Conservation (phyloP, 2,113 vertebrate species). For the Oreocharis arfaki region DNA sequence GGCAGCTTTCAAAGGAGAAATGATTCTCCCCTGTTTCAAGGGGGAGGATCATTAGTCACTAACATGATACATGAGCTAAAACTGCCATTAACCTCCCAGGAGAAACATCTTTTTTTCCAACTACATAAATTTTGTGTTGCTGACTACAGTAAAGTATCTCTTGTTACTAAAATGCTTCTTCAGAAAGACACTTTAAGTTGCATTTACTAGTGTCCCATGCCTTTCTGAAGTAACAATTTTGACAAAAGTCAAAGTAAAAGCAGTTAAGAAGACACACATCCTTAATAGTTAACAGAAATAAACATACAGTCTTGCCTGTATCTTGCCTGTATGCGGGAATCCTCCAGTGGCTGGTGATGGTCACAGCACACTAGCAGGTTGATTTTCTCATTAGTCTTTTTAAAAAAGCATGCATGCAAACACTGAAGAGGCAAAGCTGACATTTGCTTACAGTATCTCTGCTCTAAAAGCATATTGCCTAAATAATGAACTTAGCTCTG, state of each 20-base stretch:
- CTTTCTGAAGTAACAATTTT: background rate
- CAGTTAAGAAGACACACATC: background rate
- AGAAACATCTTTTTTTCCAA: background rate
- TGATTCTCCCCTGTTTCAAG: background rate
- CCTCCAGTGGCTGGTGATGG: background rate
- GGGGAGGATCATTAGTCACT: rapidly evolving
- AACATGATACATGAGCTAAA: background rate
- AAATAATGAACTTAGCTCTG: background rate
- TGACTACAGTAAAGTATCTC: background rate
- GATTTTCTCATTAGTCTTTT: background rate
- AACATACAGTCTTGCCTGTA: background rate
- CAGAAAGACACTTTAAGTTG: background rate
- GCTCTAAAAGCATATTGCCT: background rate
- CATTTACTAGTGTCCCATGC: background rate
- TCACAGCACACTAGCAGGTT: background rate
- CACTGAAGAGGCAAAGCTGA: background rate
- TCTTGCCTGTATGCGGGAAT: too few relatives aligned
- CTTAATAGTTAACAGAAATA: background rate
- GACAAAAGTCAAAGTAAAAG: background rate
- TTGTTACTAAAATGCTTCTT: background rate
- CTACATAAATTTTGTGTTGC: background rate
- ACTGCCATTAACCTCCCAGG: background rate
- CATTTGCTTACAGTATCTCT: background rate
- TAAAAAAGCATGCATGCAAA: background rate
- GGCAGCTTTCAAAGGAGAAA: background rate